Base-by-base conservation (phyloP, 2,888 invertebrate genomes). In the Heliconius hortense region DNA sequence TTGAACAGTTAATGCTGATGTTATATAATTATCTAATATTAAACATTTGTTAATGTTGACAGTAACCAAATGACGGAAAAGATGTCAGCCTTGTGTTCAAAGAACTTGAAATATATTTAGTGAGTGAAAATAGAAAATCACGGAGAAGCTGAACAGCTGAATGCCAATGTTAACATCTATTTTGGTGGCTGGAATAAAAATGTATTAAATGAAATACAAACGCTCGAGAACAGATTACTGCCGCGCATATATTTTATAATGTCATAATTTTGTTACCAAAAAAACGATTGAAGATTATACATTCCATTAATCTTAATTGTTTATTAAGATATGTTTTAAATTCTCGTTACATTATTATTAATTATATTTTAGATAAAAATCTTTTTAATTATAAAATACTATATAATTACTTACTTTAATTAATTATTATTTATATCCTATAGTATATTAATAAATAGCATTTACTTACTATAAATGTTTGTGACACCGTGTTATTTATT, bases 141-240 rank as follows among this genome's bases (percentile, higher is more conserved):
- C 86, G 87, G 88, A 86, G 85, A 88, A 88, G 48, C 48, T 48
- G 18, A 48, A 89, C 88, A 87, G 87, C 85, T 89, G 90, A 92
- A 93, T 92, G 90, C 91, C 91, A 91, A 92, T 92, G 90, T 90
- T 90, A 91, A 87, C 84, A 80, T 87, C 85, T 89, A 91, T 91
- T 90, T 89, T 82, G 81, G 88, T 84, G 83, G 81, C 85, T 84
- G 83, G 82, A 86, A 85, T 85, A 85, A 86, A 85, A 83, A 82
- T 81, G 81, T 78, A 80, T 79, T 80, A 82, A 82, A 83, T 81
- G 80, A 83, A 83, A 81, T 79, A 81, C 80, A 79, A 81, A 79
- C 79, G 80, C 73, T 74, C 76, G 73, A 75, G 77, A 79, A 78
- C 74, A 77, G 72, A 78, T 75, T 75, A 78, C 68, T 74, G 77